A percentile compares a stretch with the other conserved stretches of the same genome.
Evolutionary conservation across 2,888 invertebrate species (phyloP).

Genomic region (Diachrysia chrysitis): DNA sequence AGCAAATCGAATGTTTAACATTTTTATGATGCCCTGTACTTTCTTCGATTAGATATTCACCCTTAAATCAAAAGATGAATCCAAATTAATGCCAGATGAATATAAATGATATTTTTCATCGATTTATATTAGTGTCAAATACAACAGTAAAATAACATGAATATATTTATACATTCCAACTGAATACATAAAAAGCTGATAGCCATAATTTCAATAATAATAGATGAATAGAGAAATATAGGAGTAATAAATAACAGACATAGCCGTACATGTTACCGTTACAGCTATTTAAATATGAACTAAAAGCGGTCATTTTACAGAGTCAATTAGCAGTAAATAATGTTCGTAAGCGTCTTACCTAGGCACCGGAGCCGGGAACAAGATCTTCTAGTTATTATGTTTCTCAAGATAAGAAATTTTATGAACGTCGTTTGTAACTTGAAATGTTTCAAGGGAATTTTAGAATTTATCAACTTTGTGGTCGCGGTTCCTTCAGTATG

Average conservation of each 20-base stretch:
- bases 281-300: conserved; percentile 55
- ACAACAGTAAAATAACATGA: not conserved
- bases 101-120: too few species aligned
- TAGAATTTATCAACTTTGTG: not conserved
- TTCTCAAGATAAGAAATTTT: conserved; percentile 39
- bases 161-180: conserved; percentile 11
- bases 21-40: too few species aligned
- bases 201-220: conserved; percentile 52
- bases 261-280: conserved; percentile 54
- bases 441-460: conserved; percentile 15
- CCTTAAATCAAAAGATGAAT: too few species aligned
- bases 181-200: conserved; percentile 28
- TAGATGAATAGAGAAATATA: conserved; percentile 53
- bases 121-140: not conserved
- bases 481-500: not conserved
- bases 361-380: conserved; percentile 36
- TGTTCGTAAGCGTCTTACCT: conserved; percentile 35
- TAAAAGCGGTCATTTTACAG: conserved; percentile 46
- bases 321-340: conserved; percentile 64
- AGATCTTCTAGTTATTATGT: conserved; percentile 45
- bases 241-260: conserved; percentile 48
- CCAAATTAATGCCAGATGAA: too few species aligned
- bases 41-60: too few species aligned
- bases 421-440: conserved; percentile 30
- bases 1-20: too few species aligned